These are phyloP conservation scores for Grammomys surdaster DNA, from an alignment of 2,113 vertebrate genomes.

Conservation along the genomic window DNA sequence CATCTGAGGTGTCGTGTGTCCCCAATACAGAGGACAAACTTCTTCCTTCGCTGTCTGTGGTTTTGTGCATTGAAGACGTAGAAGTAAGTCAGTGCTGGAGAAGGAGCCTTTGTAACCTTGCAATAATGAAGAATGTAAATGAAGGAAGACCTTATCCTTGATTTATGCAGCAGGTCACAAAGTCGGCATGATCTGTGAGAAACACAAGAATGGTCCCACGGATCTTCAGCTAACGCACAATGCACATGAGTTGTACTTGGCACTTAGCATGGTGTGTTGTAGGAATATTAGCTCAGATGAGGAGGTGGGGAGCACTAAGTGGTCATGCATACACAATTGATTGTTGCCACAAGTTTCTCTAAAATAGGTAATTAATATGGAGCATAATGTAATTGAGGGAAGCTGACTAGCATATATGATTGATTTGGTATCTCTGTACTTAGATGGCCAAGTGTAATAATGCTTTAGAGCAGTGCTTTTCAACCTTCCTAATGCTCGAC, in stretches of 20 bases:
- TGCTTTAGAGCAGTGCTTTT: background rate
- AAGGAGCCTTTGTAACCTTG: conserved; percentile 9
- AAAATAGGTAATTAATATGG: conserved; percentile 29
- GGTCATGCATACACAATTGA: background rate
- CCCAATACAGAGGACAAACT: background rate
- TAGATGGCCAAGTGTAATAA: background rate
- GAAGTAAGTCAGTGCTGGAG: conserved; percentile 41
- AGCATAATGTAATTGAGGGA: conserved; percentile 32
- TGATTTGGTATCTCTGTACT: background rate
- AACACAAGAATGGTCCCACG: background rate
- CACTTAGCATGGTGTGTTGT: background rate
- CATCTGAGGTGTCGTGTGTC: background rate
- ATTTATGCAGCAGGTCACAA: background rate
- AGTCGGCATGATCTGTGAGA: background rate
- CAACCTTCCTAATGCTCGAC: background rate
- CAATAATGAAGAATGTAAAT: background rate
- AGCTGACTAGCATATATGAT: background rate
- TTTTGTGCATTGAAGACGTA: background rate
- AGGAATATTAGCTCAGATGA: background rate
- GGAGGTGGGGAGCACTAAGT: background rate
- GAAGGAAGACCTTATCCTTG: background rate
- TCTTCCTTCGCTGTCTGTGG: conserved; percentile 1
- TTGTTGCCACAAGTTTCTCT: background rate
- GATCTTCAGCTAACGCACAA: background rate
- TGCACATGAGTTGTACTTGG: background rate